phyloP scores from a whole-genome alignment of 2,888 invertebrate species.

The Caenorhabditis sp. region DNA sequence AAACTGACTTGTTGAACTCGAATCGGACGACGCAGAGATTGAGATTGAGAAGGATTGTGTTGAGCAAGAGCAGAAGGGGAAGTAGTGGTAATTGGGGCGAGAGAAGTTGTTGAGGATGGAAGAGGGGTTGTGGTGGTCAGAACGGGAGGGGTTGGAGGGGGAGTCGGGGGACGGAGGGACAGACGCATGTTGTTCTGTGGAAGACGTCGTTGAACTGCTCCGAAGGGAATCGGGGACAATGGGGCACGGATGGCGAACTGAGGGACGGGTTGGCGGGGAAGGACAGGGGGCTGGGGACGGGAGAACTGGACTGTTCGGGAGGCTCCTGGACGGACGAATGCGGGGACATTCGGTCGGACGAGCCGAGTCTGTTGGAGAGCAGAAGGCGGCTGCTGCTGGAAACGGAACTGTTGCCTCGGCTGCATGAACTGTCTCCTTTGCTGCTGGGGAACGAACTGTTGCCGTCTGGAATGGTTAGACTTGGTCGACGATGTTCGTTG shows the following conservation, averaged over 20 bases:
- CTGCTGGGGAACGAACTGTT: constrained; percentile 4
- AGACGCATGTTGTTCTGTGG: constrained; percentile 11
- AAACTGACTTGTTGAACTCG: constrained; percentile 32
- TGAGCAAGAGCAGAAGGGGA: too few relatives aligned
- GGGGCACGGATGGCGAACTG: constrained; percentile 28
- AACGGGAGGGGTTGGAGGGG: not conserved
- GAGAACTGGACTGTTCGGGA: not conserved
- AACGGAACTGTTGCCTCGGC: constrained; percentile 24
- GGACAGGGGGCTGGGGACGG: too few relatives aligned
- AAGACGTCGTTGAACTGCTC: constrained; percentile 43
- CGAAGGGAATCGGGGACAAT: constrained; percentile 52
- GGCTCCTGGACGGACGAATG: too few relatives aligned
- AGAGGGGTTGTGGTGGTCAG: constrained; percentile 23
- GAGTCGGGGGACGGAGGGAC: constrained; percentile 20
- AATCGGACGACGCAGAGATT: constrained; percentile 39
- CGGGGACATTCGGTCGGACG: too few relatives aligned
- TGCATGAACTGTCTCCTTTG: constrained; percentile 14
- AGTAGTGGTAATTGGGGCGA: constrained; percentile 1
- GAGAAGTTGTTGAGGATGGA: not conserved
- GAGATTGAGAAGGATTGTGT: constrained; percentile 11
- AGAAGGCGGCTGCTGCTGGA: not conserved
- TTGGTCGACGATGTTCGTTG: constrained; percentile 41
- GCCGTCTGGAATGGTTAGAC: constrained; percentile 61
- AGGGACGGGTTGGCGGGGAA: not conserved
- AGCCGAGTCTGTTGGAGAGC: not conserved